Percentiles rank a stretch among this genome's conserved stretches.
Evolutionary conservation across 2,113 vertebrate genomes (phyloP).

Genomic region (Psilopogon haemacephalus): DNA sequence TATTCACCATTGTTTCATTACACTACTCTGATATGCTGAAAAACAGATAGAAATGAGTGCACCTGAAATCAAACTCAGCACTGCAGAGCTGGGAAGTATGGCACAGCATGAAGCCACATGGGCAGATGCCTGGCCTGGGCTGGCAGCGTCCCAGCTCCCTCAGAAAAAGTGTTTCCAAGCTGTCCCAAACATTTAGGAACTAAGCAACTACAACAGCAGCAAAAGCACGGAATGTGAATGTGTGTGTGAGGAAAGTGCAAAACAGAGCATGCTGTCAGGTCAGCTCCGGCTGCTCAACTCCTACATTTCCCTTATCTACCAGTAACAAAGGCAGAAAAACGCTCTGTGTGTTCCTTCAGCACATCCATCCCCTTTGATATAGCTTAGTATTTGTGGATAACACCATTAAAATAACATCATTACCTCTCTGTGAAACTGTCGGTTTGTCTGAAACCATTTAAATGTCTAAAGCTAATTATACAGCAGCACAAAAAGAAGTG

Average conservation of each 20-base stretch:
- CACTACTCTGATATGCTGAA: fast-evolving
- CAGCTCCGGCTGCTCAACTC: not conserved
- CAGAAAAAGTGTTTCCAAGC: not conserved
- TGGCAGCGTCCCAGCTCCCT: not conserved
- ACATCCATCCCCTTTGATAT: not conserved
- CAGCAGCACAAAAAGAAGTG: not conserved
- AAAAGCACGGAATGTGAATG: not conserved
- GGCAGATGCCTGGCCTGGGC: not conserved
- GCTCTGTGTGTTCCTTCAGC: not conserved
- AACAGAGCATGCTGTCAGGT: not conserved
- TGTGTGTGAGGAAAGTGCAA: not conserved
- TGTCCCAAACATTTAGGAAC: not conserved
- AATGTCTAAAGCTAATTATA: not conserved
- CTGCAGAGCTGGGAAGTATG: not conserved
- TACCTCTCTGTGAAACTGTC: not conserved
- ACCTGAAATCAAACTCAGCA: fast-evolving
- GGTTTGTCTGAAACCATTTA: not conserved
- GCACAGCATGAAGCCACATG: fast-evolving
- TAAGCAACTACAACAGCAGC: not conserved
- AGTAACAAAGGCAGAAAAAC: not conserved
- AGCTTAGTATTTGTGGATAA: not conserved
- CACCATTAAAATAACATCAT: not conserved
- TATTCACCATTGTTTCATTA: fast-evolving
- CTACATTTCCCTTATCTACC: not conserved
- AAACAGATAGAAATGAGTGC: not conserved